These are phyloP conservation scores for Collichthys lucidus DNA, from an alignment of 2,113 vertebrate genomes.

Conservation along the genomic window DNA sequence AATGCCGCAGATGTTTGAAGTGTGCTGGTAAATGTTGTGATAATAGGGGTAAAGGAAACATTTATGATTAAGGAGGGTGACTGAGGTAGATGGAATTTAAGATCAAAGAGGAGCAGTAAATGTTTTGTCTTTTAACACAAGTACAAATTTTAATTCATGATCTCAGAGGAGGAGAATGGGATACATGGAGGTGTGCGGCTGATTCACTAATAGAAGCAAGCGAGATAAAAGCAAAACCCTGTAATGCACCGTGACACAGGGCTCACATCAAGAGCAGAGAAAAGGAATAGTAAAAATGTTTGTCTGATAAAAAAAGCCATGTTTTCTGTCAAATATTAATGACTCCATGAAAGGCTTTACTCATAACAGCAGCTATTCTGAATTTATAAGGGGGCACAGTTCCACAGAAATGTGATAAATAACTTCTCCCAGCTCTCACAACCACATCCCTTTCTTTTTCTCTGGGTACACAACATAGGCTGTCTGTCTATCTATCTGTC, in stretches of 20 bases:
- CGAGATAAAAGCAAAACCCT: conserved; percentile 86
- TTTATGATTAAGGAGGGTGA: conserved; percentile 15
- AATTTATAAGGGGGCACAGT: conserved; percentile 75
- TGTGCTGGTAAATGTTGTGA: conserved; percentile 7
- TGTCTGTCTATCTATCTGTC: conserved; percentile 20
- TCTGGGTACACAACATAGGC: conserved; percentile 52
- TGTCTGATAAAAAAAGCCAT: conserved; percentile 80
- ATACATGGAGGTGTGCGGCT: conserved; percentile 42
- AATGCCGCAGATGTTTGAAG: conserved; percentile 23
- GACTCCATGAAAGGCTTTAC: conserved; percentile 80
- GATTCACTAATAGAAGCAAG: conserved; percentile 66
- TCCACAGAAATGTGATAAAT: conserved; percentile 77
- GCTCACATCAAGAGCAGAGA: conserved; percentile 78
- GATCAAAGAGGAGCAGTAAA: conserved; percentile 31
- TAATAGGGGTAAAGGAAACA: not conserved
- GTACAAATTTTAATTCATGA: conserved; percentile 48
- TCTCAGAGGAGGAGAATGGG: conserved; percentile 33
- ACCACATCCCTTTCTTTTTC: conserved; percentile 55
- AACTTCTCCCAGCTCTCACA: conserved; percentile 55
- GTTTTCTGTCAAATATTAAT: conserved; percentile 86
- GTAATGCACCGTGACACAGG: conserved; percentile 79
- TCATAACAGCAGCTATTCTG: conserved; percentile 74
- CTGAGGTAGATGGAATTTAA: conserved; percentile 7
- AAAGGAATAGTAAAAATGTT: conserved; percentile 80
- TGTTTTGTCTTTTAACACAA: conserved; percentile 50